Percentiles rank a stretch among this genome's conserved stretches.
Evolutionary conservation across 2,888 invertebrate species (phyloP).

Genomic region (Bedellia somnulentella): DNA sequence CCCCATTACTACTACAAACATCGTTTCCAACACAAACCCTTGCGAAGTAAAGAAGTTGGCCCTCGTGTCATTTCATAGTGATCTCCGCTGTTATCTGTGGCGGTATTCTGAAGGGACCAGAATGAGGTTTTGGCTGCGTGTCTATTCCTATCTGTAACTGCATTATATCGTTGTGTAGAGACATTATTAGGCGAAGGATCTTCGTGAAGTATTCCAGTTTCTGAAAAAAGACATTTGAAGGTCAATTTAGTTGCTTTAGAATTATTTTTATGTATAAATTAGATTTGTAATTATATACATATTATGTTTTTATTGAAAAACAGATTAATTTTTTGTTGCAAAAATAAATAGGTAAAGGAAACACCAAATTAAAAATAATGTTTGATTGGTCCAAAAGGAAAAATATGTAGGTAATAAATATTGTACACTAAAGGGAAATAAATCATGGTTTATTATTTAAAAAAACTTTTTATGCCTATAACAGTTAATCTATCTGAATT

Average conservation of each 20-base stretch:
- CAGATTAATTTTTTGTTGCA: neutral
- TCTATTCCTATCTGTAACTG: slow-evolving; percentile 32
- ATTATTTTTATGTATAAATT: no score
- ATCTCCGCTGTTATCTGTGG: slow-evolving; percentile 40
- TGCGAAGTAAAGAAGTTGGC: no score
- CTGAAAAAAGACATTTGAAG: slow-evolving; percentile 20
- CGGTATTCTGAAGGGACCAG: slow-evolving; percentile 20
- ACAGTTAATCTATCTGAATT: no score
- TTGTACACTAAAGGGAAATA: slow-evolving; percentile 61
- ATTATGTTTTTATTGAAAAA: no score
- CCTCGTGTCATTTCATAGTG: slow-evolving; percentile 47
- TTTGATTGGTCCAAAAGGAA: no score
- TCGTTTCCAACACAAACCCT: no score
- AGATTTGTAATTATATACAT: no score
- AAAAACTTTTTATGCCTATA: slow-evolving; percentile 8
- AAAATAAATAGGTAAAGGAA: neutral
- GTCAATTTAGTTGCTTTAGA: no score
- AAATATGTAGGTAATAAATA: slow-evolving; percentile 14
- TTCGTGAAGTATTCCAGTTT: slow-evolving; percentile 50
- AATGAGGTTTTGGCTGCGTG: neutral
- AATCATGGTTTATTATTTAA: slow-evolving; percentile 8
- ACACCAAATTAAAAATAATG: slow-evolving; percentile 2
- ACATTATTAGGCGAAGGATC: slow-evolving; percentile 45
- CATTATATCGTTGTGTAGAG: slow-evolving; percentile 43
- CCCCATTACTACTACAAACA: no score